Evolutionary conservation across 2,113 vertebrate species (phyloP), one percentile per base, ranked within the genome.

Genomic region (Noctilio leporinus): DNA sequence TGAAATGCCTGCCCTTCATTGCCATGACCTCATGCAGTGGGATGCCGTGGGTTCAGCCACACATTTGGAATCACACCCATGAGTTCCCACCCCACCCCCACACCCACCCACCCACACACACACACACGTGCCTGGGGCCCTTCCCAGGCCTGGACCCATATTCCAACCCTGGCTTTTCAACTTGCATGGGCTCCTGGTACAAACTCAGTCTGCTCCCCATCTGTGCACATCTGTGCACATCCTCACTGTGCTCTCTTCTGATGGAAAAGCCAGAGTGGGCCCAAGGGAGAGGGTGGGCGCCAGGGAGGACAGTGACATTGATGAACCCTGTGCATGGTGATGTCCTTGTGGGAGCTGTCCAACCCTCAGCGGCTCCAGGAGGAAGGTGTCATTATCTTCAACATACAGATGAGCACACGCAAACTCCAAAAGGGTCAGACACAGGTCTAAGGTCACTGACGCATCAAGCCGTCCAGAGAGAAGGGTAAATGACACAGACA

Each of bases 381-480:
- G 75, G 35, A 83, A 86, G 12, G 8, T 15, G 16, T 72, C 38
- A n/a, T 43, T 40, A 38, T 62, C 69, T 43, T 95, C 65, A 40
- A 16, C 5, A 30, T 53, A 83, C 43, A 86, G 70, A 59, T 17
- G 83, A 69, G 28, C 35, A 40, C 78, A 81, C 1, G 19, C 26
- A 69, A 43, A 17, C 49, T 80, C 47, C 4, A 12, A 16, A 57
- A 64, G 38, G 43, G 40, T n/a, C 8, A 77, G 62, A 8, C 26
- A 49, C 53, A 43, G 6, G 38, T 51, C 51, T 96, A 91, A 91
- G 78, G 76, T 89, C 77, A 51, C 16, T 24, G 55, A 20, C 14
- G 69, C 59, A 40, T 80, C 80, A 49, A 40, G n/a, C 33, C 26
- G 53, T 30, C 53, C 24, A 19, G 40, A 49, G 80, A 86, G 67